Percentiles rank a stretch among this genome's conserved stretches.
phyloP scores from a whole-genome alignment of 2,113 vertebrate genomes.

The Neopipo cinnamomea region DNA sequence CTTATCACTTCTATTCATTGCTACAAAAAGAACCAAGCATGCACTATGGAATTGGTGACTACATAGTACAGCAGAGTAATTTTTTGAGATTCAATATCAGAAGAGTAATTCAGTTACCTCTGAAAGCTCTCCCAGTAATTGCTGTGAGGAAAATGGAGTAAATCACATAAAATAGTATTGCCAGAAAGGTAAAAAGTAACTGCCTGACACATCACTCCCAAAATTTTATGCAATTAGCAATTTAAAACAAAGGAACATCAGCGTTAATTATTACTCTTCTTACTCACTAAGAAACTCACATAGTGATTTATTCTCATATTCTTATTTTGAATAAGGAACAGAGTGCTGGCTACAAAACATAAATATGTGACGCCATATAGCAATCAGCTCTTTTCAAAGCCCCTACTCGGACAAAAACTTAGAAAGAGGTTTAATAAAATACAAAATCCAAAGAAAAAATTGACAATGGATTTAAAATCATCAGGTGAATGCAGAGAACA shows the following conservation, averaged over 20 bases:
- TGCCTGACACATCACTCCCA: neutral
- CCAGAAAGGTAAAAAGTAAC: conserved; percentile 12
- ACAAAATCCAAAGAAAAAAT: neutral
- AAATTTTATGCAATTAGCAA: neutral
- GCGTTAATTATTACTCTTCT: neutral
- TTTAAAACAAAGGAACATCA: neutral
- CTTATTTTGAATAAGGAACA: neutral
- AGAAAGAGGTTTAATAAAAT: neutral
- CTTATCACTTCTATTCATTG: neutral
- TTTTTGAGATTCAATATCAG: conserved; percentile 24
- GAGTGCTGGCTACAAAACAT: neutral
- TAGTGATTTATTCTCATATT: neutral
- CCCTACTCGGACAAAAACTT: neutral
- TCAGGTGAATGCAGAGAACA: neutral
- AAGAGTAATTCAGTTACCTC: conserved; percentile 84
- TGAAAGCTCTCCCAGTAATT: conserved; percentile 94
- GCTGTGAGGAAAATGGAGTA: conserved; percentile 78
- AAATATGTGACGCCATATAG: neutral
- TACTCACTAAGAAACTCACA: neutral
- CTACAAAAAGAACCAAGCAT: conserved; percentile 12
- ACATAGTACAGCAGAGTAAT: neutral
- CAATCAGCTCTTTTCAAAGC: neutral
- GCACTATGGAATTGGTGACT: neutral
- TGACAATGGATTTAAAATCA: neutral
- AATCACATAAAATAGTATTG: conserved; percentile 60